Evolutionary conservation across 2,888 invertebrate species (phyloP), one percentile per base, ranked within the genome.

Genomic region (Torymus aiolomorphi): DNA sequence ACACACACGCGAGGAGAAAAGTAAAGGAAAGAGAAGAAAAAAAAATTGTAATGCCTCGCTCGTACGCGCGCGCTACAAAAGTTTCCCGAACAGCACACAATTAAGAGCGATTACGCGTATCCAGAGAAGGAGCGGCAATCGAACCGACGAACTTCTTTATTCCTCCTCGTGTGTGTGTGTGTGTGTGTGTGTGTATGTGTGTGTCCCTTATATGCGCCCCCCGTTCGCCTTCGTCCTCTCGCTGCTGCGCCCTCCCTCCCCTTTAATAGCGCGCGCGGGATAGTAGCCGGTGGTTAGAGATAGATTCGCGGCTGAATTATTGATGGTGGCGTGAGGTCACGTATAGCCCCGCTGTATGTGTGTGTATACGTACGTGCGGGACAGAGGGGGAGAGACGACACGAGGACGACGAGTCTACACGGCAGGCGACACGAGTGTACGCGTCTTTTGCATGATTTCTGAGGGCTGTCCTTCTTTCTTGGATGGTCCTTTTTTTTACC

Each of bases 271-370:
- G 31, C 31, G 31, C 8, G 8, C 8, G 5, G 31, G 67, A 14
- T 18, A 20, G 18, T 80, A 76, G 77, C 79, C 80, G 70, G 78
- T 82, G 82, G 82, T 85, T 84, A 84, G 88, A 88, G 87, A 88
- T 87, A 85, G 88, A 86, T 86, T 85, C 84, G 84, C 84, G 82
- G 82, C 80, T 89, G 88, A 89, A 89, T 89, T 89, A 89, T 89
- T 89, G 85, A 89, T 86, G 85, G 84, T 89, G 84, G 88, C 89
- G 89, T 89, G 70, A 65, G 75, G 59, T 63, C 78, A 77, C 31
- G 79, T 42, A 80, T 73, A 79, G 70, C n/a, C 70, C 3, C 4
- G 31, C 3, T 31, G 31, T 3, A 3, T 31, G 8, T 3, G 31
- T 3, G 31, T 31, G 8, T 31, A 3, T 31, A 8, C 2, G 4